Evolutionary conservation across 1,140 invertebrate species (phyloP).

Genomic region (Camponotus pennsylvanicus): DNA sequence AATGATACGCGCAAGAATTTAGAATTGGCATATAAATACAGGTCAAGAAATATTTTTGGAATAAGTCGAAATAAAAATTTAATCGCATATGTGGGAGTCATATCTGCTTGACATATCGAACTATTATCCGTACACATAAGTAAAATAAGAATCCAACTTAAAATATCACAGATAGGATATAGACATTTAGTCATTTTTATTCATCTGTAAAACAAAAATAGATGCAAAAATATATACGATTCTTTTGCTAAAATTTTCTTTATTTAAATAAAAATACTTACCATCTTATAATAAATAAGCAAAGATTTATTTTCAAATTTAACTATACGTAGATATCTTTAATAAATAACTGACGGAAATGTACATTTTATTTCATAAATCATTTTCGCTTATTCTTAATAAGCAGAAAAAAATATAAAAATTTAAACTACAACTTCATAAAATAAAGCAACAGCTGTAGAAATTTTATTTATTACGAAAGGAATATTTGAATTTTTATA

Average conservation of each 20-base stretch:
- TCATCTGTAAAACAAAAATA: background rate
- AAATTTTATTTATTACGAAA: constrained; percentile 9
- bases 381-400: background rate
- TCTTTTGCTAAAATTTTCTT: background rate
- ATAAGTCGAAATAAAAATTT: constrained; percentile 25
- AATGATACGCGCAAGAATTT: background rate
- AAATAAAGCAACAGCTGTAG: background rate
- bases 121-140: background rate
- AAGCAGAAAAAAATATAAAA: background rate
- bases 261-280: background rate
- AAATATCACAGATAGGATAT: constrained; percentile 6
- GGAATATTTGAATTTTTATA: background rate
- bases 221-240: background rate
- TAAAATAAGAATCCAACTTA: constrained; percentile 31
- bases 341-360: background rate
- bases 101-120: constrained; percentile 32
- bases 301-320: background rate
- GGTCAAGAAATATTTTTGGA: constrained; percentile 39
- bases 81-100: background rate
- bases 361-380: background rate
- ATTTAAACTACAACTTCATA: background rate
- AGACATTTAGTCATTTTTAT: background rate
- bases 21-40: background rate
- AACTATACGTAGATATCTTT: background rate
- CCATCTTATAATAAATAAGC: background rate